phyloP scores from a whole-genome alignment of 1,140 invertebrate species.

The Cyphomyrmex costatus region DNA sequence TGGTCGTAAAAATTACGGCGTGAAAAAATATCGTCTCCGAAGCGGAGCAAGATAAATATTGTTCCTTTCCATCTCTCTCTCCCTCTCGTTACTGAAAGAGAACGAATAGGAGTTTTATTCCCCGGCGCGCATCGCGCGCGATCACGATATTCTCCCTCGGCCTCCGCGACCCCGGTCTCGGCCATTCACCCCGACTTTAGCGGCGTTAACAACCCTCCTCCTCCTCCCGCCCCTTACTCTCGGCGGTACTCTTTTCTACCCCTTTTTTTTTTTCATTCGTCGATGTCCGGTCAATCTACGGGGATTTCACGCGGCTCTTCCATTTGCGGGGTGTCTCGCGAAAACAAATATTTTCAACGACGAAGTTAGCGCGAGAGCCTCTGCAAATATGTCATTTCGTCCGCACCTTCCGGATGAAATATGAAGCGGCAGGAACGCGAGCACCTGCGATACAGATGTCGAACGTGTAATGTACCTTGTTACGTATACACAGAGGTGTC shows the following conservation, averaged over 20 bases:
- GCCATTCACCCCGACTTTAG: conserved; percentile 48
- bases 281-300: conserved; percentile 50
- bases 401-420: conserved; percentile 25
- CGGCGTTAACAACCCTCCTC: conserved; percentile 27
- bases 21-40: conserved; percentile 50
- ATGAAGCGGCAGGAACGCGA: conserved; percentile 13
- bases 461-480: conserved; percentile 27
- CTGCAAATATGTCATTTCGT: conserved; percentile 34
- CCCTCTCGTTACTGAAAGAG: not conserved
- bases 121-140: conserved; percentile 52
- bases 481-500: conserved; percentile 27
- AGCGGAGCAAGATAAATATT: conserved; percentile 58
- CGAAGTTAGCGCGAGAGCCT: not conserved
- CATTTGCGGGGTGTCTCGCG: not conserved
- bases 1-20: conserved; percentile 49
- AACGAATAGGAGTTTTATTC: conserved; percentile 35
- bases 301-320: conserved; percentile 14
- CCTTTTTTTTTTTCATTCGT: conserved; percentile 25
- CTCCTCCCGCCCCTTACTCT: not conserved
- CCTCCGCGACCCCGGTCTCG: conserved; percentile 30
- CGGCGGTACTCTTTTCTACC: not conserved
- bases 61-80: conserved; percentile 40
- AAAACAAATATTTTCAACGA: conserved; percentile 47
- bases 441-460: conserved; percentile 16
- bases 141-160: conserved; percentile 56